A percentile compares a stretch with the other conserved stretches of the same genome.
These are phyloP conservation scores for Phoeniculus purpureus DNA, from an alignment of 2,797 vertebrate genomes.

Conservation along the genomic window DNA sequence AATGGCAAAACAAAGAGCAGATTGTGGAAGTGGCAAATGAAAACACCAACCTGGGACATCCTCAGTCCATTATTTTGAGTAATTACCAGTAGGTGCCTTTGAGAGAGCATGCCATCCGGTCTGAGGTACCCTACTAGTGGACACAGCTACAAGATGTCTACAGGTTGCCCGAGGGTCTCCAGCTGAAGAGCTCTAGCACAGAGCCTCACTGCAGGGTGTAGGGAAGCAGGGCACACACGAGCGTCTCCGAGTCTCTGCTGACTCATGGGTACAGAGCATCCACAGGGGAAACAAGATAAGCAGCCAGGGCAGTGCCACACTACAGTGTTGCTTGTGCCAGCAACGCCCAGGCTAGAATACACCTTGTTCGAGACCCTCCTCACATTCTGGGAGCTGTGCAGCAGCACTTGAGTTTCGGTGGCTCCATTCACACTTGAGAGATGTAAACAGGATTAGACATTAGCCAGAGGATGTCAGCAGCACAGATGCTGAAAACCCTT, in stretches of 20 bases:
- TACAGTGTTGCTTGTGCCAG: neutral
- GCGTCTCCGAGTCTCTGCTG: neutral
- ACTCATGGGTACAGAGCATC: fast-evolving
- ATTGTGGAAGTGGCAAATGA: neutral
- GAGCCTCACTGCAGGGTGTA: neutral
- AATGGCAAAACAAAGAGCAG: neutral
- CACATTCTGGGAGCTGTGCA: neutral
- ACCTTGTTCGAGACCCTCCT: neutral
- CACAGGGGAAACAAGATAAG: neutral
- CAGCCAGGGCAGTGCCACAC: neutral
- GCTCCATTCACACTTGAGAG: neutral
- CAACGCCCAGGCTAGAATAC: neutral
- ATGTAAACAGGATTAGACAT: neutral
- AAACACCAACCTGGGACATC: neutral
- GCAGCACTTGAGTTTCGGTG: neutral
- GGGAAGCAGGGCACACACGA: neutral
- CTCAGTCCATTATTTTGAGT: neutral
- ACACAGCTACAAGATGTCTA: neutral
- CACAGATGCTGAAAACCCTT: neutral
- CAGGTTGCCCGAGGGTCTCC: neutral
- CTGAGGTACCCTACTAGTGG: neutral
- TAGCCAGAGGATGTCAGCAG: neutral
- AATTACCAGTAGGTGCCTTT: neutral
- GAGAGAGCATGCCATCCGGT: neutral
- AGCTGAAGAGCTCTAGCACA: neutral